Conservation (phyloP, 2,888 invertebrate species). For the Leptinotarsa rubiginosa region DNA sequence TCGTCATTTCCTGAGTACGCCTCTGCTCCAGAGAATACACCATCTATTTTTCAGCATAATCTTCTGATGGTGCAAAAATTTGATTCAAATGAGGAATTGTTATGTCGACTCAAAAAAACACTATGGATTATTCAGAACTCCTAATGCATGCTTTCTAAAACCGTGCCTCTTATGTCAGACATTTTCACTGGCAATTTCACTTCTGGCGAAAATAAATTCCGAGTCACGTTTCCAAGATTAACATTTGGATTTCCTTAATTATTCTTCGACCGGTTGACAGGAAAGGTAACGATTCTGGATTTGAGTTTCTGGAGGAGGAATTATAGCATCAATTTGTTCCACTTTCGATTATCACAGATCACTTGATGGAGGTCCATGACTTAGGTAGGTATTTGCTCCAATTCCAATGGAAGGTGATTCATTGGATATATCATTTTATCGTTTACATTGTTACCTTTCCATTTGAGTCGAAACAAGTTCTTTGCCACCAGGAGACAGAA, state of each 20-base stretch:
- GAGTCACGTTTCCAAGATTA: slow-evolving; percentile 11
- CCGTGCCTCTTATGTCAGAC: neutral
- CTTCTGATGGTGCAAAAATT: neutral
- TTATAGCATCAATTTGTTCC: slow-evolving; percentile 11
- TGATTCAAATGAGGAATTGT: neutral
- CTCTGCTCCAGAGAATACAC: neutral
- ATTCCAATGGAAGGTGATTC: neutral
- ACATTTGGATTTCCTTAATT: slow-evolving; percentile 13
- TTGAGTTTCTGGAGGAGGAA: slow-evolving; percentile 1
- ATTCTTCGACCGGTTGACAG: slow-evolving; percentile 14
- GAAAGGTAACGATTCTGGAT: slow-evolving; percentile 4
- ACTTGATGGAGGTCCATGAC: neutral
- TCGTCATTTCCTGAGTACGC: neutral
- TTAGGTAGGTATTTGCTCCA: neutral
- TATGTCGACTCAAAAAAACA: neutral
- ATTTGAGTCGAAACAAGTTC: no score
- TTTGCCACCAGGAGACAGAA: no score
- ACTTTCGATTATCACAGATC: slow-evolving; percentile 4
- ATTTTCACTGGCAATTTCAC: slow-evolving; percentile 10
- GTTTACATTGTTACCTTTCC: no score
- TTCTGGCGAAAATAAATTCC: neutral
- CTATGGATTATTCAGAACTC: slow-evolving; percentile 3
- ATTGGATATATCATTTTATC: neutral
- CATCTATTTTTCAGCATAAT: neutral
- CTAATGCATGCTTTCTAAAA: neutral